Conservation (phyloP, 2,797 vertebrate species). For the Pipistrellus kuhlii region DNA sequence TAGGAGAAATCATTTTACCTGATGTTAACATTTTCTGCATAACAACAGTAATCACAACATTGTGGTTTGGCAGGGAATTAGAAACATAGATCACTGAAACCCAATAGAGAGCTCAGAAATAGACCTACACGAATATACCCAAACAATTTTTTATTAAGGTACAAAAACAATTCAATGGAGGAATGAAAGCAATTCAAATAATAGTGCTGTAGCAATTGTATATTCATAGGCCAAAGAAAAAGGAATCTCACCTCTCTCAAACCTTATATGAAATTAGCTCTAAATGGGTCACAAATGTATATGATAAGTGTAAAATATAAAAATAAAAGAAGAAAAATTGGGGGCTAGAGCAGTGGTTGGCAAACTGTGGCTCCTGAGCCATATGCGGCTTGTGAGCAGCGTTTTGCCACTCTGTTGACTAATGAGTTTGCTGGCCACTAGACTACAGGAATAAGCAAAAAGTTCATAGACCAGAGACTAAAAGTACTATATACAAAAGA, state of each 20-base stretch:
- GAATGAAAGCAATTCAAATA: neutral
- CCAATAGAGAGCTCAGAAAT: neutral
- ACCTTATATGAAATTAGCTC: neutral
- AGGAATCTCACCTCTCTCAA: neutral
- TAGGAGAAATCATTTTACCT: neutral
- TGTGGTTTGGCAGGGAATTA: neutral
- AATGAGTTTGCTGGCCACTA: too few relatives aligned
- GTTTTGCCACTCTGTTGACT: too few relatives aligned
- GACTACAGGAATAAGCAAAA: neutral
- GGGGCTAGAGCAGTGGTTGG: neutral
- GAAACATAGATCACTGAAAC: neutral
- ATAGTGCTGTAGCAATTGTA: neutral
- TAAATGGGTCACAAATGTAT: neutral
- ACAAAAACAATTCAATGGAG: slow-evolving; percentile 14
- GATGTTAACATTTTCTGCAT: neutral
- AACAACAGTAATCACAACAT: neutral
- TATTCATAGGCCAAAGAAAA: neutral
- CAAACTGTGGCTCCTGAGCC: too few relatives aligned
- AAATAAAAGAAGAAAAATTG: neutral
- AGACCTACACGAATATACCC: neutral
- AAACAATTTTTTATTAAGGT: neutral
- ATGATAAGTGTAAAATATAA: neutral
- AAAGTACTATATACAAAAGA: neutral
- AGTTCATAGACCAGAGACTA: neutral
- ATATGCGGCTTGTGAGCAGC: too few relatives aligned